Evolutionary conservation across 2,113 vertebrate genomes (phyloP).

Genomic region (Pipra filicauda): DNA sequence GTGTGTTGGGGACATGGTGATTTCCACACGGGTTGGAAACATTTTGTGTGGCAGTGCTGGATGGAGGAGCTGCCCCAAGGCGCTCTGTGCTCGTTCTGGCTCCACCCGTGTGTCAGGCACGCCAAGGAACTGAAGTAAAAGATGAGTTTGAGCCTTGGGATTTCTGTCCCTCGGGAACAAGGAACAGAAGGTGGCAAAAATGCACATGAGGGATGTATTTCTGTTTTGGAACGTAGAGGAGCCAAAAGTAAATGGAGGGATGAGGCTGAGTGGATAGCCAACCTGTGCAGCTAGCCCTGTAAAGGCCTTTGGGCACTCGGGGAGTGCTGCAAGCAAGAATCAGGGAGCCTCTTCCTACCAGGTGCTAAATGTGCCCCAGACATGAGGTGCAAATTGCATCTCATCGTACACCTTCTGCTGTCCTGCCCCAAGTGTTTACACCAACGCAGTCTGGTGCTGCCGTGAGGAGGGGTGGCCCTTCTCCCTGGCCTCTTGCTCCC

Average conservation of each 20-base stretch:
- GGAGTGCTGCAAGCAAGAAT: not conserved
- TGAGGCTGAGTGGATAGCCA: not conserved
- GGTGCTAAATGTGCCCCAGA: not conserved
- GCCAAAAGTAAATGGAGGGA: not conserved
- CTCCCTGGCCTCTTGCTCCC: not conserved
- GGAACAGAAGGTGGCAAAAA: not conserved
- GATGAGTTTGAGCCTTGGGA: not conserved
- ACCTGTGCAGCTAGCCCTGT: not conserved
- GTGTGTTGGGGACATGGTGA: rapidly evolving
- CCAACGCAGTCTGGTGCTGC: rapidly evolving
- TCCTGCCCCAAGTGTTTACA: not conserved
- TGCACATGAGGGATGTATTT: rapidly evolving
- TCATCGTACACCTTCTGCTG: not conserved
- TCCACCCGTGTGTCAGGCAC: not conserved
- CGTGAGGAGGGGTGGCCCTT: not conserved
- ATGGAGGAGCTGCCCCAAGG: no score
- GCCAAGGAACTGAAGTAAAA: not conserved
- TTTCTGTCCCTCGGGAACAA: not conserved
- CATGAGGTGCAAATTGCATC: rapidly evolving
- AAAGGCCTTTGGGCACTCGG: not conserved
- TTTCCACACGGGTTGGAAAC: not conserved
- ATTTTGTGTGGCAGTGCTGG: not conserved
- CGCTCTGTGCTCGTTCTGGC: not conserved
- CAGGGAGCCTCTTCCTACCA: not conserved
- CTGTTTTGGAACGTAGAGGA: not conserved